Base-by-base conservation (phyloP, 2,113 vertebrate genomes). In the Xiphias gladius region DNA sequence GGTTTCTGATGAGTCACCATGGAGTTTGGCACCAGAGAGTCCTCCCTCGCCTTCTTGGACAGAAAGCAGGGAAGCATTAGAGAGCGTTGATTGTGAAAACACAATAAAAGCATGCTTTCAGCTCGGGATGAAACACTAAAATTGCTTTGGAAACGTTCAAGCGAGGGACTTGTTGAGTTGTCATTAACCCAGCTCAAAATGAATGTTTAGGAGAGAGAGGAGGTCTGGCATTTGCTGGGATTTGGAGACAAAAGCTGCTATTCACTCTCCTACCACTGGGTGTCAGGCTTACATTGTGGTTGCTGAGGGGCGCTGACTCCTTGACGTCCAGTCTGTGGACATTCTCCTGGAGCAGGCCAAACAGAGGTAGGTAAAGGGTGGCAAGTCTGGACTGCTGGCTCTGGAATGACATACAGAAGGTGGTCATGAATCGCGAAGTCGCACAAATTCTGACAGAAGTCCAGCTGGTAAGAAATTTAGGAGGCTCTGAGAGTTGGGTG, bases 331-430 rank as follows among this genome's bases (percentile, higher is more conserved):
- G 96, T 35, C 97, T 94, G 84, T 97, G 94, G 61, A 98, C 97
- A 0, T 99, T 99, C 90, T 99, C 97, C 89, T 97, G 97, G 14
- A 99, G 96, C 35, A 99, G 90, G 24, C 98, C 97, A 19, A 99
- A 98, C 71, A 99, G 91, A 0, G 98, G 98, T 80, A 99, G 95
- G 94, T 99, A 99, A 80, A 99, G 96, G 0, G 98, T 99, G 76
- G 96, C 97, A 75, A 99, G 96, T 84, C 98, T 95, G 26, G 97
- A 96, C 90, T 99, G 98, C 76, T 99, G 98, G 81, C 95, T 96
- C 98, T 99, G 93, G 37, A 95, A 95, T 39, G 65, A 87, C 57
- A 82, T 0, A 28, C 9, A 74, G 11, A 20, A 57, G 14, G 13
- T 11, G 24, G 24, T 35, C 14, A 54, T 20, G 24, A 46, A 22